phyloP scores from a whole-genome alignment of 2,113 vertebrate species.

The Lepus americanus region DNA sequence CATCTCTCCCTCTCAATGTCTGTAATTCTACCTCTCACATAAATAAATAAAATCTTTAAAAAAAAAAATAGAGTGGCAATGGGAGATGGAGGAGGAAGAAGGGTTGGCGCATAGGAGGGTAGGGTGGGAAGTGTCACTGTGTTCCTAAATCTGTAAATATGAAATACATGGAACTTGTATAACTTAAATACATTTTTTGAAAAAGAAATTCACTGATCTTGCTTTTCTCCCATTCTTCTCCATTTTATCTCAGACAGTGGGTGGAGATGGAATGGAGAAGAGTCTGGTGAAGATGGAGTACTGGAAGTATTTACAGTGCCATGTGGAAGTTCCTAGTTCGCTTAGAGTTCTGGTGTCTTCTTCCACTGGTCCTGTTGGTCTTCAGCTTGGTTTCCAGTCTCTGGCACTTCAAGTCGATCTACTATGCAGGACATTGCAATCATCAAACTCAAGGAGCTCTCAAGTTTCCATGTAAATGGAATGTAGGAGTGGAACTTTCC shows the following conservation, averaged over 20 bases:
- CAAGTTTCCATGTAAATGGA: slow-evolving; percentile 84
- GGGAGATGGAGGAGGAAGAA: too few species aligned
- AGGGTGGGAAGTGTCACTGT: too few species aligned
- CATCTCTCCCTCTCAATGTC: too few species aligned
- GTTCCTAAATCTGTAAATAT: too few species aligned
- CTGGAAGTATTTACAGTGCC: neutral
- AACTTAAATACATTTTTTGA: too few species aligned
- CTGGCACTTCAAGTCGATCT: slow-evolving; percentile 22
- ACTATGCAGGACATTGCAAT: slow-evolving; percentile 66
- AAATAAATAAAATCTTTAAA: too few species aligned
- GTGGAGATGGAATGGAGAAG: neutral
- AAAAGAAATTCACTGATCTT: too few species aligned
- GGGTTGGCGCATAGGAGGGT: too few species aligned
- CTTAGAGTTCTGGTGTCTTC: neutral
- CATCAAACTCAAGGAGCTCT: slow-evolving; percentile 80
- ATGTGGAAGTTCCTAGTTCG: neutral
- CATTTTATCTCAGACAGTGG: neutral
- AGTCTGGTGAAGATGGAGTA: neutral
- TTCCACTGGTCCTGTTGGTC: neutral
- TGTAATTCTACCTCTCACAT: too few species aligned
- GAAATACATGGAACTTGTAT: too few species aligned
- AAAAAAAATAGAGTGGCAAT: too few species aligned
- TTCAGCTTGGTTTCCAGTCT: slow-evolving; percentile 53
- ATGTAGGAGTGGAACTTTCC: slow-evolving; percentile 87
- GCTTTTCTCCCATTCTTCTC: neutral